These are phyloP conservation scores for Chlamydotis undulata DNA, from an alignment of 2,113 vertebrate genomes.

Conservation along the genomic window DNA sequence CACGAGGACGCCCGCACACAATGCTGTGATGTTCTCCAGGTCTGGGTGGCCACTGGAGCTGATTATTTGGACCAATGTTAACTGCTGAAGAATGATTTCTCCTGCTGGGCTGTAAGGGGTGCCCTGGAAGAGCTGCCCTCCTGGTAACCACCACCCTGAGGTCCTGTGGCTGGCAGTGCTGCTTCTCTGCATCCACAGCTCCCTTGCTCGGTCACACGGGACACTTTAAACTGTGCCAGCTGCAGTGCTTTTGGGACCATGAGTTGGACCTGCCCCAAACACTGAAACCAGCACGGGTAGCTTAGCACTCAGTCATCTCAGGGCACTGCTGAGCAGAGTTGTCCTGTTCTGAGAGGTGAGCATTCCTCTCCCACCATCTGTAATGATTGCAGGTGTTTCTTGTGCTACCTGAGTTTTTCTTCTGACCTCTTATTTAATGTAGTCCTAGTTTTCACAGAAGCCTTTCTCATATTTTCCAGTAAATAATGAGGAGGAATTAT, in stretches of 20 bases:
- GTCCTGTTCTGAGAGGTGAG: background rate
- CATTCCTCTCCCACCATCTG: background rate
- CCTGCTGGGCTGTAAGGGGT: background rate
- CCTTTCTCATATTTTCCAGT: background rate
- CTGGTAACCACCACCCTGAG: background rate
- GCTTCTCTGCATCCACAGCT: background rate
- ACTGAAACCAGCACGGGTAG: background rate
- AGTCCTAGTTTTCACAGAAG: background rate
- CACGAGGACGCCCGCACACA: rapidly evolving
- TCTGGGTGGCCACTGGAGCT: background rate
- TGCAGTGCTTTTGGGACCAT: background rate
- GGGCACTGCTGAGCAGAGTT: background rate
- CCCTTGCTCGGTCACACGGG: background rate
- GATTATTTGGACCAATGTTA: background rate
- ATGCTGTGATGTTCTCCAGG: rapidly evolving
- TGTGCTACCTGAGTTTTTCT: background rate
- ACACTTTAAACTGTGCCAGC: background rate
- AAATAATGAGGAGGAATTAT: background rate
- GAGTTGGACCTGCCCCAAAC: background rate
- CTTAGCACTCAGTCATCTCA: background rate
- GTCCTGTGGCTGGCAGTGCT: rapidly evolving
- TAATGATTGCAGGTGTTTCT: background rate
- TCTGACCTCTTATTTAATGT: background rate
- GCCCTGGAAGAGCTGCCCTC: background rate
- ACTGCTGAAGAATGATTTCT: background rate